Base-by-base conservation (phyloP, 1,140 invertebrate genomes). In the Lordiphosa stackelbergi region DNA sequence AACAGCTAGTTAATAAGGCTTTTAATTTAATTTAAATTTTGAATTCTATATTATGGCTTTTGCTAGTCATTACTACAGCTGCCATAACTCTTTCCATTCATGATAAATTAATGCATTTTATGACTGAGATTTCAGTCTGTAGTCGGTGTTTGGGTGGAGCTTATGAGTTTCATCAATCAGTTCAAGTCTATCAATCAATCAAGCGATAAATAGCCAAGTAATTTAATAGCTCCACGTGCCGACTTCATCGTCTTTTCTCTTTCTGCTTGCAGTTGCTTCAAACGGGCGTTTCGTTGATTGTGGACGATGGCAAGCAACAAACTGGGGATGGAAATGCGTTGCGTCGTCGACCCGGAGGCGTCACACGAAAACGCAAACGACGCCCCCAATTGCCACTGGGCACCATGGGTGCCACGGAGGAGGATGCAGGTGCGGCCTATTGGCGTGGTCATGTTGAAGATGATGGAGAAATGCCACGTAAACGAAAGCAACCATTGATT, bases 401-500 rank as follows among this genome's bases (percentile, higher is more conserved):
- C 24, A 75, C 77, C 3, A 58, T 79, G 71, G 75, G 75, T 8
- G 75, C 75, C 55, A 66, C 53, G 36, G 69, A 69, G n/a, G 73
- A 84, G 42, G 52, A 58, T 4, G 10, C 47, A 0, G 41, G 34
- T 0, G 13, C 47, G 1, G 37, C 52, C 10, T 79, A 85, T 35
- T 86, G 84, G 84, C 84, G 83, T 9, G 83, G 78, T 0, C 72
- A 79, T 63, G 83, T 86, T 3, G 83, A 84, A 38, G 78, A 85
- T 8, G 84, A 79, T 22, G 60, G 38, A 1, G 52, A 59, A 16
- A 16, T 42, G 1, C 28, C 57, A 35, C 42, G 57, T 1, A 45
- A 63, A 1, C 51, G 68, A 1, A 81, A 77, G 22, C 75, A 66
- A 6, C 62, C 73, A 0, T 6, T 64, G 34, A 66, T 77, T 4